Percentiles rank a stretch among this genome's conserved stretches.
phyloP scores from a whole-genome alignment of 1,140 invertebrate genomes.

The Octopus sinensis region DNA sequence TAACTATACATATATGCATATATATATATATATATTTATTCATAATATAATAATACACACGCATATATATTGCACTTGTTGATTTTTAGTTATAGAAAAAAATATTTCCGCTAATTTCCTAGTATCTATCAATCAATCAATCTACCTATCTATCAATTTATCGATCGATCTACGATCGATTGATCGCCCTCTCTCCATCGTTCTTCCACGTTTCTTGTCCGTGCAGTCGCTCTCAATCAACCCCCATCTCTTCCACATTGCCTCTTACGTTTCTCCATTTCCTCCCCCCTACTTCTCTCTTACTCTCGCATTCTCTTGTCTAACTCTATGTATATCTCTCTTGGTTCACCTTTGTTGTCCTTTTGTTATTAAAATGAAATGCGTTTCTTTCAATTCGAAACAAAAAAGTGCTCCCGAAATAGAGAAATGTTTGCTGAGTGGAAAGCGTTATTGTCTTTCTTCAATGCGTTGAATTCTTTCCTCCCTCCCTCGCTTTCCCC shows the following conservation, averaged over 20 bases:
- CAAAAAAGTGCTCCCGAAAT: too few species aligned
- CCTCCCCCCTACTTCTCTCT: not conserved
- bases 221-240: not conserved
- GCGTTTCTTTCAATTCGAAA: too few species aligned
- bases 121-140: not conserved
- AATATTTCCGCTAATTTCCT: too few species aligned
- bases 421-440: too few species aligned
- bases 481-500: not conserved
- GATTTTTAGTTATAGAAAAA: too few species aligned
- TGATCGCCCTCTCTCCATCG: not conserved
- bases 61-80: not conserved
- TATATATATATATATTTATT: not conserved
- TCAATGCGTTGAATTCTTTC: not conserved
- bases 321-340: too few species aligned
- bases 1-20: not conserved
- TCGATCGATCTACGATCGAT: too few species aligned
- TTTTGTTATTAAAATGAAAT: too few species aligned
- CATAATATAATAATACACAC: not conserved
- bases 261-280: not conserved
- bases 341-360: too few species aligned
- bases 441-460: too few species aligned
- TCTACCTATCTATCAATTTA: not conserved
- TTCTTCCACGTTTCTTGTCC: not conserved
- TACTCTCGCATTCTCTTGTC: not conserved
- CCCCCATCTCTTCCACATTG: not conserved